phyloP scores from a whole-genome alignment of 2,888 invertebrate genomes.

The Syrphus vitripennis region DNA sequence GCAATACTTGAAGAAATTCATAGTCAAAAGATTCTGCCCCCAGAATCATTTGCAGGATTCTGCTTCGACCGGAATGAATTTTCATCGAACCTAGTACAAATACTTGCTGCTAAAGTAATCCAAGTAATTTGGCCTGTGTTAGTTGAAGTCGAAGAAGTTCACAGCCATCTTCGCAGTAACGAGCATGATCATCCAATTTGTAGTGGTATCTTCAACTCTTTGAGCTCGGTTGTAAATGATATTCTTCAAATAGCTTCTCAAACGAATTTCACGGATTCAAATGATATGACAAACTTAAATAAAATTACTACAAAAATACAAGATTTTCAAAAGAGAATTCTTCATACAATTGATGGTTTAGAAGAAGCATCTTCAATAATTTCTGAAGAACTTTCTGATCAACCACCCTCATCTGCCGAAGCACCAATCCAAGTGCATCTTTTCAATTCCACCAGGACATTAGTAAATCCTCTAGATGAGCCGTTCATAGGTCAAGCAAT shows the following conservation, averaged over 20 bases:
- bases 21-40: constrained; percentile 72
- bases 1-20: constrained; percentile 73
- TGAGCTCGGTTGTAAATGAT: constrained; percentile 74
- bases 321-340: constrained; percentile 71
- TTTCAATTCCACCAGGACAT: not conserved
- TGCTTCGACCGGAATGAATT: constrained; percentile 71
- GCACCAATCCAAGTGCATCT: constrained; percentile 10
- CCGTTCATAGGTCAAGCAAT: constrained; percentile 68
- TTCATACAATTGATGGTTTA: constrained; percentile 32
- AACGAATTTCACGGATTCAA: not conserved
- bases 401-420: constrained; percentile 23
- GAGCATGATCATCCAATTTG: constrained; percentile 71
- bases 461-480: constrained; percentile 52
- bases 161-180: constrained; percentile 60
- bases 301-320: constrained; percentile 74
- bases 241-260: constrained; percentile 73
- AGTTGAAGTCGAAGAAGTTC: constrained; percentile 74
- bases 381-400: constrained; percentile 7
- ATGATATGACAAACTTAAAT: constrained; percentile 52
- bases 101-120: constrained; percentile 75
- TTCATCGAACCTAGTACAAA: constrained; percentile 75
- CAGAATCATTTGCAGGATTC: constrained; percentile 66
- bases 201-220: constrained; percentile 50
- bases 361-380: not conserved
- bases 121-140: constrained; percentile 76